Evolutionary conservation across 2,113 vertebrate species (phyloP).

Genomic region (Heterotis niloticus): DNA sequence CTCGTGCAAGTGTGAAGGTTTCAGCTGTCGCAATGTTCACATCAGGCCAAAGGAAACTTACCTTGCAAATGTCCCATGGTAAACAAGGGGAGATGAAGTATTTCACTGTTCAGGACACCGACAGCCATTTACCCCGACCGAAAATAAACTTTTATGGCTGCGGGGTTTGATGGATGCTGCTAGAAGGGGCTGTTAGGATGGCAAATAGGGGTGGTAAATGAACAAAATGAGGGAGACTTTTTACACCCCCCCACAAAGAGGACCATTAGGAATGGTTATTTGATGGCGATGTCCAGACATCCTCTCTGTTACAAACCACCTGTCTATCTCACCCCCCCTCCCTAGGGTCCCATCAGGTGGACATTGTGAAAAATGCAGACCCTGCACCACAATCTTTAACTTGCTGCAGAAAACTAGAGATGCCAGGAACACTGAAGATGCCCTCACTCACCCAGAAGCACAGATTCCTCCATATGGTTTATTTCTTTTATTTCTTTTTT

Average conservation of each 20-base stretch:
- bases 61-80: not conserved
- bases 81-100: conserved; percentile 38
- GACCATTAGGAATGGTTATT: conserved; percentile 39
- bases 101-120: conserved; percentile 57
- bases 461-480: not conserved
- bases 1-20: not conserved
- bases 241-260: conserved; percentile 36
- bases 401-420: conserved; percentile 8
- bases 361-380: conserved; percentile 15
- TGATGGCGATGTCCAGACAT: conserved; percentile 36
- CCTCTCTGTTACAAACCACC: conserved; percentile 31
- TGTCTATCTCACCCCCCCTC: conserved; percentile 23
- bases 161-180: conserved; percentile 24
- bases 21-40: not conserved
- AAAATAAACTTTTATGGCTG: conserved; percentile 52
- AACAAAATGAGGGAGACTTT: conserved; percentile 18
- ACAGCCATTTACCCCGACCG: conserved; percentile 65
- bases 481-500: conserved; percentile 2
- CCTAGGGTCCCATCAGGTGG: conserved; percentile 25
- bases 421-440: conserved; percentile 8
- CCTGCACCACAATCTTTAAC: conserved; percentile 12
- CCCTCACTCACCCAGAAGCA: not conserved
- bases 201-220: conserved; percentile 45
- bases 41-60: too few relatives aligned
- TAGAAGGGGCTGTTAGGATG: conserved; percentile 32